Percentiles rank a stretch among this genome's conserved stretches.
phyloP scores from a whole-genome alignment of 2,888 invertebrate genomes.

The Xestia rhomboidea region DNA sequence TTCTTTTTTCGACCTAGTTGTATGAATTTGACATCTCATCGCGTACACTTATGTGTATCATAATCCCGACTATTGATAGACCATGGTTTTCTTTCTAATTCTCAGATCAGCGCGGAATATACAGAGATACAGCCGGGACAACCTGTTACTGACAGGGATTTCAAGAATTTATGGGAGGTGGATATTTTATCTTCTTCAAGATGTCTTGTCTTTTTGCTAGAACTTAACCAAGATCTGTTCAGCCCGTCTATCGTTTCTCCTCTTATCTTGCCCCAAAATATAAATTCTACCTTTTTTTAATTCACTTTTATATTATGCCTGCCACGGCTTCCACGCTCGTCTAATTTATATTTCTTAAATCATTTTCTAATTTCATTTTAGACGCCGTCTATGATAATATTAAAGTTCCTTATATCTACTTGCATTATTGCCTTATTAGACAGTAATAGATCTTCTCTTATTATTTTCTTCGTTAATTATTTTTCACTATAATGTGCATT shows the following conservation, averaged over 20 bases:
- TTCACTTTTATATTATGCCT: neutral
- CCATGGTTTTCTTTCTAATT: conserved; percentile 59
- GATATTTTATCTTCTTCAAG: conserved; percentile 45
- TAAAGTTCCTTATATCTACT: neutral
- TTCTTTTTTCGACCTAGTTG: neutral
- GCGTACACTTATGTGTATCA: neutral
- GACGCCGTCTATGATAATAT: neutral
- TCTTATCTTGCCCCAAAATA: neutral
- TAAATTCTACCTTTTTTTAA: neutral
- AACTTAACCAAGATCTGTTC: neutral
- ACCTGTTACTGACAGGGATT: conserved; percentile 62
- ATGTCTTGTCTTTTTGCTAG: conserved; percentile 4
- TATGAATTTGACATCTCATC: neutral
- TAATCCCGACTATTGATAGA: conserved; percentile 39
- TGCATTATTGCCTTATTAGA: neutral
- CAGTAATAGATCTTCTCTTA: neutral
- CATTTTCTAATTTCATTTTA: neutral
- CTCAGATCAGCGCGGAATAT: conserved; percentile 69
- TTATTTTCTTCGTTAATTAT: neutral
- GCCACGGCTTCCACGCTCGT: neutral
- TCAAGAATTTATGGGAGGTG: conserved; percentile 69
- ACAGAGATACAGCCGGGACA: conserved; percentile 60
- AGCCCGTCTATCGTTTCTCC: neutral
- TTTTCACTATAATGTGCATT: neutral
- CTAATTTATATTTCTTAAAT: neutral